A percentile compares a stretch with the other conserved stretches of the same genome.
These are phyloP conservation scores for Ascidia mentula DNA, from an alignment of 23 tunicate species.

Conservation along the genomic window DNA sequence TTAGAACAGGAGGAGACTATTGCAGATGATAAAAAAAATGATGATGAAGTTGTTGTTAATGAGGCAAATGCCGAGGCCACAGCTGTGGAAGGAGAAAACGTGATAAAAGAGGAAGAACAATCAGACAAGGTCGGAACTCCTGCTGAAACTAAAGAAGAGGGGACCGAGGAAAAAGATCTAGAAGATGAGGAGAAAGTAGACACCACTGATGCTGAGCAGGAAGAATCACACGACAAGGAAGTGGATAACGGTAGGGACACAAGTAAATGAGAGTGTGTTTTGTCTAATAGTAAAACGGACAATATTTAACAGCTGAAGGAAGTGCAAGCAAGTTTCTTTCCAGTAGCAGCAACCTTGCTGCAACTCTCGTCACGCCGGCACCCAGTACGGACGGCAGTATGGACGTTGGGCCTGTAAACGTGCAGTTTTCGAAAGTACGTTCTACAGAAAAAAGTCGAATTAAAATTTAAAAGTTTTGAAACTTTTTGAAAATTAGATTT, in stretches of 20 bases:
- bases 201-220: not conserved
- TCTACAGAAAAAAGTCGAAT: too few species aligned
- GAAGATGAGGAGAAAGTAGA: not conserved
- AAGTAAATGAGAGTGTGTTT: too few species aligned
- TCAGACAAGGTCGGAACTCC: constrained; percentile 6
- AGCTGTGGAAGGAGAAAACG: not conserved
- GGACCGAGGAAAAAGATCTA: not conserved
- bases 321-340: not conserved
- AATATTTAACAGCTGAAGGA: not conserved
- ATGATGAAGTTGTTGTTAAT: not conserved
- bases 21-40: not conserved
- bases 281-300: too few species aligned
- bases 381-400: constrained; percentile 67
- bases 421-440: constrained; percentile 77
- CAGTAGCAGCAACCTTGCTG: constrained; percentile 16
- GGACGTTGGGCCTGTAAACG: constrained; percentile 70
- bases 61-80: not conserved
- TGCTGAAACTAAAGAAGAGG: not conserved
- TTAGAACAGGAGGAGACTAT: not conserved
- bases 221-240: not conserved
- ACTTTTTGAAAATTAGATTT: too few species aligned
- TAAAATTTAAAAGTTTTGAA: too few species aligned
- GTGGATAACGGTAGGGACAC: not conserved
- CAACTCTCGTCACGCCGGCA: constrained; percentile 70
- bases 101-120: not conserved